Conservation (phyloP, 53 echinoderm and acorn worm species). For the Crossaster papposus region DNA sequence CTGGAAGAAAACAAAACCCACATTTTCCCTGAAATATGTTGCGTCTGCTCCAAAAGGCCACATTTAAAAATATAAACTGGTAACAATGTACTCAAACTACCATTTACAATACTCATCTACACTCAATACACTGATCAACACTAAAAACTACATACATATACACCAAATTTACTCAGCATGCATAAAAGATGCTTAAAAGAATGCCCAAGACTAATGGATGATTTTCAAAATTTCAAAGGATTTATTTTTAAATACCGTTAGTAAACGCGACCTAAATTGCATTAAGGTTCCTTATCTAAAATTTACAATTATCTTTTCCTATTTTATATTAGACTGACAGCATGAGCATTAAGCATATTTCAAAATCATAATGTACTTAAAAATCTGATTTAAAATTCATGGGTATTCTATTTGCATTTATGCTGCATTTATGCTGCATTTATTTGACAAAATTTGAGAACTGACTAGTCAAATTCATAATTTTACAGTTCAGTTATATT, state of each 20-base stretch:
- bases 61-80: conserved; percentile 3
- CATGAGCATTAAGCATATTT: too few relatives aligned
- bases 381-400: conserved; percentile 4
- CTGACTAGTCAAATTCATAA: neutral
- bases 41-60: neutral
- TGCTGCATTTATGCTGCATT: neutral
- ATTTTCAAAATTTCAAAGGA: neutral
- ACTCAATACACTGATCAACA: neutral
- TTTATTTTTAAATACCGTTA: neutral
- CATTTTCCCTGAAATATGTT: conserved; percentile 3
- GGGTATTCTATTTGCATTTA: neutral
- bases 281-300: too few relatives aligned
- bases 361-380: neutral
- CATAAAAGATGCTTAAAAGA: conserved; percentile 1
- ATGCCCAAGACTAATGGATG: neutral
- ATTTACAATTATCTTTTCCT: too few relatives aligned
- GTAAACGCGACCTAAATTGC: too few relatives aligned
- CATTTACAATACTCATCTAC: neutral
- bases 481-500: neutral
- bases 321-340: too few relatives aligned
- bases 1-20: neutral
- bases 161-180: neutral
- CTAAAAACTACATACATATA: neutral
- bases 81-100: conserved; percentile 4
- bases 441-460: neutral